These are phyloP conservation scores for Spatulosminthurus flaviceps DNA, from an alignment of 2,888 invertebrate species.

Conservation along the genomic window DNA sequence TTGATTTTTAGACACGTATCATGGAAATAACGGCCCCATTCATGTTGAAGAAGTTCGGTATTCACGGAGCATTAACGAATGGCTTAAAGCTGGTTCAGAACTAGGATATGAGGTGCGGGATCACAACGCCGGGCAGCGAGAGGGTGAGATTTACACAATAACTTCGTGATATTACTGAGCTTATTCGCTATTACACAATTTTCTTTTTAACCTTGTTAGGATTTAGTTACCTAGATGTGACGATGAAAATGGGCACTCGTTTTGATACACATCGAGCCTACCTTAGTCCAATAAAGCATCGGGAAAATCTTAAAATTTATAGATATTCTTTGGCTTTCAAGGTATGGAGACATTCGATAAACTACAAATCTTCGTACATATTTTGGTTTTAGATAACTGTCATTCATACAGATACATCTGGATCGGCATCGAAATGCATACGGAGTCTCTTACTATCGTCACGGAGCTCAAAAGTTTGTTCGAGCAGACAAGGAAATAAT, in stretches of 20 bases:
- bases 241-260: constrained; percentile 43
- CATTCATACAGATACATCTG: constrained; percentile 25
- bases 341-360: not conserved
- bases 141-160: constrained; percentile 24
- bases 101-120: constrained; percentile 34
- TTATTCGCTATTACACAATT: too few relatives aligned
- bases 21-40: constrained; percentile 40
- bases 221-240: constrained; percentile 40
- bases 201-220: too few relatives aligned
- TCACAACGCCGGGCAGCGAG: constrained; percentile 39
- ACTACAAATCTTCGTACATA: not conserved
- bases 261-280: constrained; percentile 42
- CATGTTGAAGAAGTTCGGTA: constrained; percentile 37
- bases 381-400: not conserved
- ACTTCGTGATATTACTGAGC: too few relatives aligned
- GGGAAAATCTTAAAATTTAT: constrained; percentile 31
- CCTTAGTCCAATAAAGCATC: not conserved
- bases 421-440: constrained; percentile 39
- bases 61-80: constrained; percentile 32
- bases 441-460: constrained; percentile 44
- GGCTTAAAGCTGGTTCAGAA: constrained; percentile 40
- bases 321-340: constrained; percentile 38
- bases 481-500: constrained; percentile 50
- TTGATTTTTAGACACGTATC: constrained; percentile 25
- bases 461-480: constrained; percentile 49